Evolutionary conservation across 1,140 invertebrate species (phyloP), one percentile per base, ranked within the genome.

Genomic region (Bombus breviceps): DNA sequence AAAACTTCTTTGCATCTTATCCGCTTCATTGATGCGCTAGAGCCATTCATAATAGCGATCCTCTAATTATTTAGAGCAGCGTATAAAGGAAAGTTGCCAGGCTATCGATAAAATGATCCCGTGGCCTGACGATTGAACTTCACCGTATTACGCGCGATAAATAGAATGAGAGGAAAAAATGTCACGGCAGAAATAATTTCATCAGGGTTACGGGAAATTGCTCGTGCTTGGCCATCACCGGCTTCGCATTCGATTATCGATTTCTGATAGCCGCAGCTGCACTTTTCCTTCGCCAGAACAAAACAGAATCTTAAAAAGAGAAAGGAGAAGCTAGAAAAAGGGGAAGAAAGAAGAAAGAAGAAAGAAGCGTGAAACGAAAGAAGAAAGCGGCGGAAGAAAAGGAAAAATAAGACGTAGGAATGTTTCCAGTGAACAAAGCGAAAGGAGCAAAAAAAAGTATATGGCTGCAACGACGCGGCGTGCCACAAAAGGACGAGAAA

Each of bases 241-340:
- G 37, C 28, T 9, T 25, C 53, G 28, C 76, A n/a, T 73, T 32
- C 79, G 34, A 83, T 84, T 85, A 83, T 89, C 83, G 86, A 89
- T 86, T 76, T 86, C 68, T n/a, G 62, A 59, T 69, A 43, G 18
- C 13, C 13, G 39, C 41, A 47, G 43, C 68, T 18, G 43, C 43
- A 71, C 59, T 64, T 77, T 41, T 39, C 37, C 75, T 64, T 13
- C 25, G 64, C 3, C 12, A 0, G 18, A 22, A 22, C 18, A 8
- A 53, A 22, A 22, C 64, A 4, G 59, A 13, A 13, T 25, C 28
- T 53, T 53, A 62, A 39, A 13, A 66, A 66, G n/a, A 66, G n/a
- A 22, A n/a, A 66, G 64, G 32, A 18, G 15, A 22, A 1, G n/a
- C 32, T 18, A 0, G 22, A 25, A 12, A 18, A 37, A 28, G 1